A percentile compares a stretch with the other conserved stretches of the same genome.
These are phyloP conservation scores for Hemiprocne comata DNA, from an alignment of 2,113 vertebrate species.

Conservation along the genomic window DNA sequence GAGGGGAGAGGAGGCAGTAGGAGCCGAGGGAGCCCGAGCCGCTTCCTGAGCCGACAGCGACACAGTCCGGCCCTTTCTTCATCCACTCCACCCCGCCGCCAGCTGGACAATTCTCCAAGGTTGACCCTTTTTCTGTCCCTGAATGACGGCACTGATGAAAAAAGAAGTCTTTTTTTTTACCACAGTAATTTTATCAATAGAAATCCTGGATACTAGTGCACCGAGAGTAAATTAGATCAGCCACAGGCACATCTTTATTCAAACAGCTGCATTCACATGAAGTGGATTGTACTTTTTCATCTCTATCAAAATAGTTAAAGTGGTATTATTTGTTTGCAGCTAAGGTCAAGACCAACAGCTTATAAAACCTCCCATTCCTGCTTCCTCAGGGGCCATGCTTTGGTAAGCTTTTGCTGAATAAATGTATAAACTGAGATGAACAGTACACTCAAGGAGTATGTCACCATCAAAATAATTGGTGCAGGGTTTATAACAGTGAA, in stretches of 20 bases:
- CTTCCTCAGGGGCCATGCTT: background rate
- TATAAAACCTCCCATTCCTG: background rate
- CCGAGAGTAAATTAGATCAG: background rate
- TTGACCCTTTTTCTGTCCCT: background rate
- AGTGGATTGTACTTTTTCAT: background rate
- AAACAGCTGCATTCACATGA: background rate
- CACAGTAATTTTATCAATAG: background rate
- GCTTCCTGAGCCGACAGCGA: slow-evolving; percentile 57
- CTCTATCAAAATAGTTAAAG: background rate
- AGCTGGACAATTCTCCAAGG: background rate
- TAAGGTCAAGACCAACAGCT: background rate
- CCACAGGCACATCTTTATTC: background rate
- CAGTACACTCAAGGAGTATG: background rate
- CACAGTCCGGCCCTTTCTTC: slow-evolving; percentile 18
- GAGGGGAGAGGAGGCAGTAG: background rate
- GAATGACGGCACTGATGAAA: background rate
- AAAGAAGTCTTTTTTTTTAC: background rate
- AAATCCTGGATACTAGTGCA: background rate
- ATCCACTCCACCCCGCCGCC: background rate
- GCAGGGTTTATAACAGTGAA: background rate
- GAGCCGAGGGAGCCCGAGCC: background rate
- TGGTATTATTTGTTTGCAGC: background rate
- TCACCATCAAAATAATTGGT: background rate
- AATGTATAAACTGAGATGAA: background rate
- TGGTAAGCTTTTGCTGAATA: background rate